Conservation (phyloP, 92 coral and sea anemone species). For the Hydrozoanthus gracilis region DNA sequence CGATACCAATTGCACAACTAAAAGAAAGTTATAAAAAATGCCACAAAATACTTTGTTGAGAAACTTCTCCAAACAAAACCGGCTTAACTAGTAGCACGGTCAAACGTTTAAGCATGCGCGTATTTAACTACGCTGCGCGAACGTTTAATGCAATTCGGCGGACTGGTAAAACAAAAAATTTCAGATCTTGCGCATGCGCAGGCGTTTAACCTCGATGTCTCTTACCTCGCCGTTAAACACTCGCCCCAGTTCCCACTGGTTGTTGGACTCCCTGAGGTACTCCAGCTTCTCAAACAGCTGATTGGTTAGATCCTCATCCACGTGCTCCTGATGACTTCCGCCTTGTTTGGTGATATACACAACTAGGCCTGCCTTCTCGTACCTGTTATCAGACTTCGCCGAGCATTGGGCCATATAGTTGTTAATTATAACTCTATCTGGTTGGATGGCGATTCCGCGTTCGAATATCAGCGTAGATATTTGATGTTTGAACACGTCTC, state of each 20-base stretch:
- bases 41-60: too few species aligned
- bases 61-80: too few species aligned
- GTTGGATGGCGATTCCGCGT: not conserved
- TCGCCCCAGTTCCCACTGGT: conserved; percentile 44
- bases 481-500: not conserved
- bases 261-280: not conserved
- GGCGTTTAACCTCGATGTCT: not conserved
- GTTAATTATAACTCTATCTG: not conserved
- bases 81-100: too few species aligned
- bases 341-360: conserved; percentile 21
- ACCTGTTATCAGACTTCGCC: not conserved
- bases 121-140: too few species aligned
- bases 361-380: conserved; percentile 16
- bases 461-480: conserved; percentile 11
- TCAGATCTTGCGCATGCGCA: not conserved
- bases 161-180: too few species aligned
- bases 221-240: conserved; percentile 33
- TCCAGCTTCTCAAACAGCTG: not conserved
- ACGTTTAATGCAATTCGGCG: too few species aligned
- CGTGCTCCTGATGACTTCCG: not conserved
- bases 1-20: too few species aligned
- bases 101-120: too few species aligned
- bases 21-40: too few species aligned
- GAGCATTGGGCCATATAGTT: conserved; percentile 4
- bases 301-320: not conserved